Percentiles rank a stretch among this genome's conserved stretches.
These are phyloP conservation scores for Poicephalus gulielmi DNA, from an alignment of 2,113 vertebrate genomes.

Conservation along the genomic window DNA sequence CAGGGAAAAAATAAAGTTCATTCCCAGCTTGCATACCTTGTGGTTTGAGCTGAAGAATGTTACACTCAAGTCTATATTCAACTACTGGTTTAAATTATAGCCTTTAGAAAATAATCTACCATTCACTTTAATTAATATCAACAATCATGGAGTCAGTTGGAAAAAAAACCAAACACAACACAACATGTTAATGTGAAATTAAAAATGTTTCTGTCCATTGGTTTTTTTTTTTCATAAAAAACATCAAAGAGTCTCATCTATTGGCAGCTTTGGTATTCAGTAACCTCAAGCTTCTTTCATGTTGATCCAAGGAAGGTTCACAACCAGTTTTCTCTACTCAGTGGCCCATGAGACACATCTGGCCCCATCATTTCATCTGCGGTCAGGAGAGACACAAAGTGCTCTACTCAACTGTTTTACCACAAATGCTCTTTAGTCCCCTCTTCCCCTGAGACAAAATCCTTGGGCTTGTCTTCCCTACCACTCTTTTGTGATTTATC, in stretches of 20 bases:
- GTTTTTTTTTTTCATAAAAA: constrained; percentile 48
- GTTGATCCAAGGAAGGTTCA: constrained; percentile 72
- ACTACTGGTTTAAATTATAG: constrained; percentile 68
- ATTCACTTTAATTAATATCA: constrained; percentile 68
- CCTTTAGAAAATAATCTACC: constrained; percentile 40
- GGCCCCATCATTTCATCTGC: constrained; percentile 58
- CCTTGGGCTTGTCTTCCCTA: constrained; percentile 30
- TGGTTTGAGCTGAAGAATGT: constrained; percentile 57
- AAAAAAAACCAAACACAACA: not conserved
- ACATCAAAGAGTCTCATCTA: constrained; percentile 66
- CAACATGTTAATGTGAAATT: constrained; percentile 20
- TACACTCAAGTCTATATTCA: constrained; percentile 40
- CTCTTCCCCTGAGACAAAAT: constrained; percentile 49
- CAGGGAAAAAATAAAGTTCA: constrained; percentile 47
- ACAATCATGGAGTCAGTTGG: constrained; percentile 11
- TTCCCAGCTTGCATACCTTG: constrained; percentile 56
- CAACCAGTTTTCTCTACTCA: constrained; percentile 46
- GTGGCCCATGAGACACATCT: constrained; percentile 55
- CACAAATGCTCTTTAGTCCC: constrained; percentile 59
- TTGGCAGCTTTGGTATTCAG: constrained; percentile 64
- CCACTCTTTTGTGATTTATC: not conserved
- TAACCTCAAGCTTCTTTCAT: constrained; percentile 72
- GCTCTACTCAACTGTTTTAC: constrained; percentile 62
- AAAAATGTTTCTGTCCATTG: constrained; percentile 31
- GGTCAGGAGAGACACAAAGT: constrained; percentile 57